Percentiles rank a stretch among this genome's conserved stretches.
Evolutionary conservation across 2,797 vertebrate genomes (phyloP).

Genomic region (Pantherophis alleghaniensis): DNA sequence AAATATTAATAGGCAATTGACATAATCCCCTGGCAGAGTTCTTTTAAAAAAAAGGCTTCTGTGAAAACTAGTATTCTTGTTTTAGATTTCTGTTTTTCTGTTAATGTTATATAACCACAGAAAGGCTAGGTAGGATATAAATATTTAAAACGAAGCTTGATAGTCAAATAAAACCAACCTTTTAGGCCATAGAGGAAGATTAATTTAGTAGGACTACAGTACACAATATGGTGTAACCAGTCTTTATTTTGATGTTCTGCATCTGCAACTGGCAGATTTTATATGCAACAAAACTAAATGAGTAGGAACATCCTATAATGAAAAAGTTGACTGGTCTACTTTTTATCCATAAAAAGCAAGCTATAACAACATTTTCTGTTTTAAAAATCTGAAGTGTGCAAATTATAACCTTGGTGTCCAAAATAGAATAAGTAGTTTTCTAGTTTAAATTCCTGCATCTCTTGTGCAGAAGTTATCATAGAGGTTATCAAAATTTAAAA

Average conservation of each 20-base stretch:
- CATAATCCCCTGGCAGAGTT: background rate
- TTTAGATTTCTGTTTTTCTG: background rate
- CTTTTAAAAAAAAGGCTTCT: background rate
- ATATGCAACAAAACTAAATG: background rate
- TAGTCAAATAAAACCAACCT: background rate
- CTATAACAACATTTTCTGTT: background rate
- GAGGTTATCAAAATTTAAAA: background rate
- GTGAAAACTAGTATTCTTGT: background rate
- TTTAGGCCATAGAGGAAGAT: background rate
- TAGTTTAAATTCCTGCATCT: background rate
- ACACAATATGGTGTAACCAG: background rate
- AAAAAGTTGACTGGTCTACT: background rate
- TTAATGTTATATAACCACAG: background rate
- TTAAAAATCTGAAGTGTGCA: background rate
- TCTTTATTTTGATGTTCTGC: background rate
- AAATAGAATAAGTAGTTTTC: background rate
- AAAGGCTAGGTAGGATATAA: background rate
- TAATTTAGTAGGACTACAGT: too few species aligned
- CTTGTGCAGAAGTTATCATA: background rate
- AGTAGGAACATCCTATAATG: background rate
- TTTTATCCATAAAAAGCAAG: background rate
- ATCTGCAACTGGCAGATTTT: background rate
- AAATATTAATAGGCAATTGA: background rate
- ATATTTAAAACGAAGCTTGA: background rate
- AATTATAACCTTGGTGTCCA: background rate